Conservation (phyloP, 2,113 vertebrate species). For the Oenanthe oenanthe region DNA sequence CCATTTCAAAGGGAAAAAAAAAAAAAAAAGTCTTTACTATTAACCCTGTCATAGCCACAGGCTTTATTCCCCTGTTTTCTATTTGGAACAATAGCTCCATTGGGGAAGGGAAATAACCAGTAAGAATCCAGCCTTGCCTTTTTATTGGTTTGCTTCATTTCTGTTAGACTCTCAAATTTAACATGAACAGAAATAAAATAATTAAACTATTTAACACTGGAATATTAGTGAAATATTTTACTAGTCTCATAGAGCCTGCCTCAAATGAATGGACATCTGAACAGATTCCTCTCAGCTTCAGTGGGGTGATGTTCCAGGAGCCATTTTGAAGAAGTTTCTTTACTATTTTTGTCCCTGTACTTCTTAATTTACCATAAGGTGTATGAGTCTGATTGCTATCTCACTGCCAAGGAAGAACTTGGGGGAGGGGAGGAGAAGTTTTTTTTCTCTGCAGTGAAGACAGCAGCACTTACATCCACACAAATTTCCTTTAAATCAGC, state of each 20-base stretch:
- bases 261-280: not conserved
- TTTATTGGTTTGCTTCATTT: not conserved
- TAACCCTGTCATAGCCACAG: conserved; percentile 81
- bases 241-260: not conserved
- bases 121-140: not conserved
- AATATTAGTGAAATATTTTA: not conserved
- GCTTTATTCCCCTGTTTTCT: not conserved
- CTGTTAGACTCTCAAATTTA: not conserved
- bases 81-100: not conserved
- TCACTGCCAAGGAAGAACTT: not conserved
- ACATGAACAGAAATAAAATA: not conserved
- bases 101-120: not conserved
- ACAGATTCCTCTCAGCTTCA: not conserved
- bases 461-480: not conserved
- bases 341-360: not conserved
- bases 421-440: rapidly evolving
- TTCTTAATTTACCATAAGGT: not conserved
- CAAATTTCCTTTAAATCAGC: not conserved
- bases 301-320: not conserved
- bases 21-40: conserved; percentile 76
- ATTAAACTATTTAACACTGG: not conserved
- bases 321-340: not conserved
- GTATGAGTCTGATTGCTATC: not conserved
- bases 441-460: not conserved
- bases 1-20: conserved; percentile 81